Base-by-base conservation (phyloP, 2,113 vertebrate genomes). In the Oceanites oceanicus region DNA sequence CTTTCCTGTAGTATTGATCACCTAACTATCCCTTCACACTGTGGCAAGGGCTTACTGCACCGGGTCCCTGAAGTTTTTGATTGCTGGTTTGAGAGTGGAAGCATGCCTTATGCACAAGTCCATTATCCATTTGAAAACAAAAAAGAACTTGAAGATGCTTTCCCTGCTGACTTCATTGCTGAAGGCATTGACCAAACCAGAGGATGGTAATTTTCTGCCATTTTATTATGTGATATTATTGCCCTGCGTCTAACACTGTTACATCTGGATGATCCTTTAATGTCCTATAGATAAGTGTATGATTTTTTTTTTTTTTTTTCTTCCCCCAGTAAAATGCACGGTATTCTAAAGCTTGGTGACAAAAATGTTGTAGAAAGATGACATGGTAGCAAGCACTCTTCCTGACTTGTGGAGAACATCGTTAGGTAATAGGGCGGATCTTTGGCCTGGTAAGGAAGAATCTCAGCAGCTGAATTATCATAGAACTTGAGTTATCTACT, bases 21-120 rank as follows among this genome's bases (percentile, higher is more conserved):
- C 30, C 95, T 99, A 86, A 98, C 97, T 5, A 98, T 99, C 77
- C 99, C 99, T 0, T 99, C 99, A 0, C 98, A 98, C 66, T 91
- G 98, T 29, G 99, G 99, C 52, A 99, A 99, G 90, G 99, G 99
- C 8, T 40, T 49, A 0, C 97, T 99, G 94, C 98, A 62, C 45
- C 98, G 99, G 15, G 77, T 99, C 80, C 94, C 98, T 0, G 99
- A 99, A 91, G 99, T 99, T 58, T 99, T 99, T 17, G 99, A 99
- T 97, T 99, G 99, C 97, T 99, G 99, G 99, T 99, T 99, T 11
- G 99, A 99, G 98, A 99, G 99, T 2, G 99, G 99, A 85, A 99
- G 99, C 98, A 99, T 99, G 99, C 99, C 99, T 26, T 99, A 99
- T 4, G 99, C 99, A 12, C 99, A 99, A 92, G 98, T 97, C 45